A percentile compares a stretch with the other conserved stretches of the same genome.
Evolutionary conservation across 2,113 vertebrate genomes (phyloP).

Genomic region (Lophotis ruficrista): DNA sequence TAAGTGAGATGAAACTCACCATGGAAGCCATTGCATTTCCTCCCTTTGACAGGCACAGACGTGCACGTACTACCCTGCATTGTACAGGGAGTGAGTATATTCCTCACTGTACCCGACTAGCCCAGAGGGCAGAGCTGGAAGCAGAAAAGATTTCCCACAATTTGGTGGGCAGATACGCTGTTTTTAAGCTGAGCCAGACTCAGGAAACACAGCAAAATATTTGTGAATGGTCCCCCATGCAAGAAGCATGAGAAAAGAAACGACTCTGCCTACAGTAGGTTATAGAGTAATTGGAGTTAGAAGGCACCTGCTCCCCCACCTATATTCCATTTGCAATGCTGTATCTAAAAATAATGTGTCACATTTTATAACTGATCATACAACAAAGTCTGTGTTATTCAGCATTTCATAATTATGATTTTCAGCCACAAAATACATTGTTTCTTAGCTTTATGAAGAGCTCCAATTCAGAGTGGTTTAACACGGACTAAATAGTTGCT

Average conservation of each 20-base stretch:
- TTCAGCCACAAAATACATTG: neutral
- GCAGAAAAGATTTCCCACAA: neutral
- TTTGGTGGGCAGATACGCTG: neutral
- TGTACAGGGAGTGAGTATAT: neutral
- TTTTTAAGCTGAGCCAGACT: neutral
- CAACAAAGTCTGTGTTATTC: neutral
- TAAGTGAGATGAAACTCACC: neutral
- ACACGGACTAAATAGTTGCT: neutral
- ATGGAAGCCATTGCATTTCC: neutral
- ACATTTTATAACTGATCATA: neutral
- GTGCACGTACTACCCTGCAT: rapidly evolving
- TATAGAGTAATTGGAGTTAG: neutral
- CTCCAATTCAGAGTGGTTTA: neutral
- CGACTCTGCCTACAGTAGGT: neutral
- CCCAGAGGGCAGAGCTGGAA: neutral
- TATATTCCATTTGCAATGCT: neutral
- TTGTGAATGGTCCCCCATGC: neutral
- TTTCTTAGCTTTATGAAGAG: neutral
- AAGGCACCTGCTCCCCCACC: neutral
- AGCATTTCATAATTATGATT: neutral
- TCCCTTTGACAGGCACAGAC: neutral
- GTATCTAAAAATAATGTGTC: neutral
- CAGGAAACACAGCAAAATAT: neutral
- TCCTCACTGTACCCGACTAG: neutral
- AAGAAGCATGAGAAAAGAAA: neutral